phyloP scores from a whole-genome alignment of 2,797 vertebrate genomes.

The Pogoniulus pusillus region DNA sequence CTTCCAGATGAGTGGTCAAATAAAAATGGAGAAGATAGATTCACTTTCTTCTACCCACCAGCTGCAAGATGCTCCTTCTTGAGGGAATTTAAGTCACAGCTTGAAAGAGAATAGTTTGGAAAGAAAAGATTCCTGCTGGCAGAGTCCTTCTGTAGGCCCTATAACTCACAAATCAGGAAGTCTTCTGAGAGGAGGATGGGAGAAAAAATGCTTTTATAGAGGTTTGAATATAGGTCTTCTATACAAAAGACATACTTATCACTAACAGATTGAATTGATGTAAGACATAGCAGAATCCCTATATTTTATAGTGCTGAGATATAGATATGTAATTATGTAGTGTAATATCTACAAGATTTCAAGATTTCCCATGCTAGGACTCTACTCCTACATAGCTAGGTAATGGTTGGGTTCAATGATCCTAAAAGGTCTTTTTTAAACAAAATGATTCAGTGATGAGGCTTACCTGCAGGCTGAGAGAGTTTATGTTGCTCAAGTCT shows the following conservation, averaged over 20 bases:
- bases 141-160: neutral
- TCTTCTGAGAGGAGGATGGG: neutral
- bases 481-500: neutral
- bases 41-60: neutral
- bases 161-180: rapidly evolving
- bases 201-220: neutral
- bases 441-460: too few relatives aligned
- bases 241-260: neutral
- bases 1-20: neutral
- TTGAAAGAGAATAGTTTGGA: neutral
- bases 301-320: neutral
- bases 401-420: too few relatives aligned
- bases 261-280: neutral
- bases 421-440: too few relatives aligned
- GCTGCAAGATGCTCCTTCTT: rapidly evolving
- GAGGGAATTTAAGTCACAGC: neutral
- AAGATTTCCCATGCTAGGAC: neutral
- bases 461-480: neutral
- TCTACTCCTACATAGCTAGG: neutral
- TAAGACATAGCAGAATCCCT: neutral
- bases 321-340: neutral
- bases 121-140: neutral
- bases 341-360: neutral
- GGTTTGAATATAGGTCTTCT: neutral
- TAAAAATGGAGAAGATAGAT: neutral